Percentiles rank a stretch among this genome's conserved stretches.
phyloP scores from a whole-genome alignment of 2,113 vertebrate species.

The Proterorhinus semilunaris region DNA sequence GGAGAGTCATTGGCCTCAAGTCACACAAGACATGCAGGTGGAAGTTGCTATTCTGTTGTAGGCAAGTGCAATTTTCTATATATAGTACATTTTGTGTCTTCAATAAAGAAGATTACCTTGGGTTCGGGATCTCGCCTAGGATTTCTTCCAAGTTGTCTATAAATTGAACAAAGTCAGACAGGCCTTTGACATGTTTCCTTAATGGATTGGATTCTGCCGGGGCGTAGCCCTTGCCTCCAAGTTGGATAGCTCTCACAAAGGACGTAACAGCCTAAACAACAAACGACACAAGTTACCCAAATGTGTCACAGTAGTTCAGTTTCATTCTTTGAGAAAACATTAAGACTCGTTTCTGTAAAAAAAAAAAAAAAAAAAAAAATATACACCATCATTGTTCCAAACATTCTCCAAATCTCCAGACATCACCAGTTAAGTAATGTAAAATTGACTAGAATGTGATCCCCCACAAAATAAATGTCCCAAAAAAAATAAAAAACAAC shows the following conservation, averaged over 20 bases:
- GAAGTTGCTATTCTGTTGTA: no score
- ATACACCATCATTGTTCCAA: no score
- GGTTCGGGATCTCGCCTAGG: constrained; percentile 84
- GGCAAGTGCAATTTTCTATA: no score
- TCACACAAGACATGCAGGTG: no score
- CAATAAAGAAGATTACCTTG: constrained; percentile 78
- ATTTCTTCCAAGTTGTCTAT: constrained; percentile 89
- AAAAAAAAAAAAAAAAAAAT: no score
- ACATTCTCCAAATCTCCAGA: no score
- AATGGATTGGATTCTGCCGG: constrained; percentile 84
- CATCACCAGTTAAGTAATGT: no score
- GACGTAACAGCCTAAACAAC: constrained; percentile 76
- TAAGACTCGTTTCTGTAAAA: no score
- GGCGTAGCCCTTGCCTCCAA: constrained; percentile 89
- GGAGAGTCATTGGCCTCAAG: no score
- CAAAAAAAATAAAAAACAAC: no score
- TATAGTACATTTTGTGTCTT: background rate
- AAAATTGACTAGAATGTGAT: no score
- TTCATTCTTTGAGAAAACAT: background rate
- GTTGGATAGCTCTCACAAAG: constrained; percentile 86
- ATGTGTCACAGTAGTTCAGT: background rate
- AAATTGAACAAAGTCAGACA: constrained; percentile 86
- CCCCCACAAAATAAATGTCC: no score
- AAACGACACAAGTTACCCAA: constrained; percentile 11
- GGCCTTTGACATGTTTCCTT: constrained; percentile 84